A percentile compares a stretch with the other conserved stretches of the same genome.
Conservation (phyloP, 2,888 invertebrate species). For the Tachina grossa region DNA sequence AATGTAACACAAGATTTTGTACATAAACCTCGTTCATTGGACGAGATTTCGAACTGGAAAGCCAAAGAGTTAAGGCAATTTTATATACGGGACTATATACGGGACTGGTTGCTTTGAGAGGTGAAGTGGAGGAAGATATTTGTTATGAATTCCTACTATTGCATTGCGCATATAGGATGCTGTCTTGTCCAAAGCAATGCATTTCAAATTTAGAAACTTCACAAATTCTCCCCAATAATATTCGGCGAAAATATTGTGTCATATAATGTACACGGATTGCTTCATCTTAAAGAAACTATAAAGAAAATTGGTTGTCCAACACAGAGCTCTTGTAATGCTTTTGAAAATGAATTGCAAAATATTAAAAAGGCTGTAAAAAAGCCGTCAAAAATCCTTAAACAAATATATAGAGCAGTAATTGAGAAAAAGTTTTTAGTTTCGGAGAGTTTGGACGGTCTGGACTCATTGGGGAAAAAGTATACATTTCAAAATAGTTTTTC, state of each 20-base stretch:
- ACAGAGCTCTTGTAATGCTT: constrained; percentile 37
- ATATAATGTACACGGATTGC: constrained; percentile 73
- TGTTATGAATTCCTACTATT: constrained; percentile 49
- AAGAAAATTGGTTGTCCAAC: constrained; percentile 52
- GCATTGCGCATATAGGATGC: constrained; percentile 55
- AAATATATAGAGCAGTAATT: constrained; percentile 28
- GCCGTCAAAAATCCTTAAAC: constrained; percentile 18
- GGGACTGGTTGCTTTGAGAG: constrained; percentile 17
- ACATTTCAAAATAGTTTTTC: constrained; percentile 15
- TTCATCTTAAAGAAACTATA: constrained; percentile 70
- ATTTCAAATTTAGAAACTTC: constrained; percentile 61
- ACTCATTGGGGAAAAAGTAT: constrained; percentile 26
- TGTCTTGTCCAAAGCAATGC: constrained; percentile 35
- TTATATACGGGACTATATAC: constrained; percentile 59
- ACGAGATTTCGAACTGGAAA: constrained; percentile 59
- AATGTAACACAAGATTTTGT: constrained; percentile 54
- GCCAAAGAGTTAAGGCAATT: constrained; percentile 62
- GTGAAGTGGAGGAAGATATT: constrained; percentile 41
- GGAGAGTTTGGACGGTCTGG: constrained; percentile 8
- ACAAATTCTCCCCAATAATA: constrained; percentile 60
- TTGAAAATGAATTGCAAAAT: constrained; percentile 40
- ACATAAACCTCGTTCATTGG: constrained; percentile 16
- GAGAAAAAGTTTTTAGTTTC: constrained; percentile 26
- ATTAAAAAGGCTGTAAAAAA: constrained; percentile 24
- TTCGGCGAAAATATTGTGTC: constrained; percentile 72